Conservation (phyloP, 2,888 invertebrate genomes). For the Hartigia nigra region DNA sequence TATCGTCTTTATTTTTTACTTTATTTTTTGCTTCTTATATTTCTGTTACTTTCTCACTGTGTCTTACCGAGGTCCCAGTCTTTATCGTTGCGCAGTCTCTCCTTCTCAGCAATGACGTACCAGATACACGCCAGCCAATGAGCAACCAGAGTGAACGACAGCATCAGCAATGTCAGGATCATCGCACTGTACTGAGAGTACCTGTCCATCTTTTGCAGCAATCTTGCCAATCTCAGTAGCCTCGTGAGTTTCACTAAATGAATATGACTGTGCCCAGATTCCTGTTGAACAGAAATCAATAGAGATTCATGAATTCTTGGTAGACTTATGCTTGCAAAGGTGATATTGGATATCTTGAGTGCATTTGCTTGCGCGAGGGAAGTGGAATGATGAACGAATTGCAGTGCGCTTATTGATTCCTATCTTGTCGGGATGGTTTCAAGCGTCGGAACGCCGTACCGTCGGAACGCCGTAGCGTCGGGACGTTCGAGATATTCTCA, state of each 20-base stretch:
- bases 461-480: slow-evolving; percentile 10
- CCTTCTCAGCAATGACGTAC: slow-evolving; percentile 95
- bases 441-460: neutral
- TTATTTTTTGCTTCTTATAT: slow-evolving; percentile 2
- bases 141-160: slow-evolving; percentile 92
- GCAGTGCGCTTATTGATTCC: neutral
- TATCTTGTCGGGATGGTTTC: neutral
- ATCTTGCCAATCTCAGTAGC: slow-evolving; percentile 85
- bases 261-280: slow-evolving; percentile 80
- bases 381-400: neutral
- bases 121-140: slow-evolving; percentile 98
- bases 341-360: slow-evolving; percentile 7
- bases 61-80: slow-evolving; percentile 86
- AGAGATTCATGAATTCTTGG: neutral
- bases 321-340: neutral
- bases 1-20: neutral
- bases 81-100: slow-evolving; percentile 74
- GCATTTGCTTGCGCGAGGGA: neutral
- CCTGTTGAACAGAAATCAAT: slow-evolving; percentile 64
- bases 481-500: neutral
- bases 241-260: slow-evolving; percentile 94
- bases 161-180: slow-evolving; percentile 92
- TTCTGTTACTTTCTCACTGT: slow-evolving; percentile 13
- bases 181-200: slow-evolving; percentile 96
- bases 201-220: slow-evolving; percentile 95